Evolutionary conservation across 2,888 invertebrate species (phyloP).

Genomic region (Drosophila borealis): DNA sequence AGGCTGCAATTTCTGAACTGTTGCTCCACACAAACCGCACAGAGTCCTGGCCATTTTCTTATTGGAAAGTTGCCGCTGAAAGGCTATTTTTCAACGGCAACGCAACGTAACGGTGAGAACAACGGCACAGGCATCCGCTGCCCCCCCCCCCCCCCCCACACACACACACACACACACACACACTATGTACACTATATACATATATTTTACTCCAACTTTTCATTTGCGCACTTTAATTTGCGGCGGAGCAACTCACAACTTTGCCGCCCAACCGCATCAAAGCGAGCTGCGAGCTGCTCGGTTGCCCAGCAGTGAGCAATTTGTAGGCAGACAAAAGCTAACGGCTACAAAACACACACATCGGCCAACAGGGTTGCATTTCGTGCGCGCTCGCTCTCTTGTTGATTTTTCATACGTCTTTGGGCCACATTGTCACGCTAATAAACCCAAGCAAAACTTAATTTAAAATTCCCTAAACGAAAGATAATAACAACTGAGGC

Average conservation of each 20-base stretch:
- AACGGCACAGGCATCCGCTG: conserved; percentile 12
- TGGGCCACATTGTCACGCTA: conserved; percentile 38
- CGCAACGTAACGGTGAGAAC: conserved; percentile 22
- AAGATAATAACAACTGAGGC: conserved; percentile 51
- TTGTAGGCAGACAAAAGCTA: conserved; percentile 60
- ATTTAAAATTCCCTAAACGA: conserved; percentile 70
- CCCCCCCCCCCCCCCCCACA: conserved; percentile 8
- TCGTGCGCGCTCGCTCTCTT: conserved; percentile 8
- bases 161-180: background rate
- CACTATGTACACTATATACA: background rate
- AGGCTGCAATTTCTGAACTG: conserved; percentile 60
- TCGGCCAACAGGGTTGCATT: conserved; percentile 32
- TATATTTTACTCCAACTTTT: conserved; percentile 57
- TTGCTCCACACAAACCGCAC: conserved; percentile 46
- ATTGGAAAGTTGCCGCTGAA: conserved; percentile 63
- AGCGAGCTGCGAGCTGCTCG: conserved; percentile 20
- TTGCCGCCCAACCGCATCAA: conserved; percentile 58
- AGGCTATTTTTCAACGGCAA: conserved; percentile 64
- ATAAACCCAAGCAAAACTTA: conserved; percentile 60
- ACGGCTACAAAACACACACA: conserved; percentile 30
- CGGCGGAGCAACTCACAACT: conserved; percentile 59
- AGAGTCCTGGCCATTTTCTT: conserved; percentile 53
- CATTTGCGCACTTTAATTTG: conserved; percentile 78
- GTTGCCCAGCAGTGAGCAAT: conserved; percentile 29
- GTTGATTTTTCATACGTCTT: conserved; percentile 28